phyloP scores from a whole-genome alignment of 2,113 vertebrate species.

The Prunella himalayana region DNA sequence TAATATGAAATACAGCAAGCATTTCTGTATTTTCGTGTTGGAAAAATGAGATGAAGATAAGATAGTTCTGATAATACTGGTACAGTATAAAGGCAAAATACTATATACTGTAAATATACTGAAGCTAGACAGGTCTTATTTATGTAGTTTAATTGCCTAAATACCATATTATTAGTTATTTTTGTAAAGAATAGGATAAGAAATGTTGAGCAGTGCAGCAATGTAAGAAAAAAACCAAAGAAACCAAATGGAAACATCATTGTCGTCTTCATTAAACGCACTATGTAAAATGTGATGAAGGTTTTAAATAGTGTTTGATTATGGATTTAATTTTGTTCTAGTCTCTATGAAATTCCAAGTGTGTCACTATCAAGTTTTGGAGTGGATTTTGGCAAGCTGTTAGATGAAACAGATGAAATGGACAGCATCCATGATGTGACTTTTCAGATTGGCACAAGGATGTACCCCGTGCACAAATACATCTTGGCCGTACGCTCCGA shows the following conservation, averaged over 20 bases:
- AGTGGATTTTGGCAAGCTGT: conserved; percentile 84
- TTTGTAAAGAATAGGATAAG: not conserved
- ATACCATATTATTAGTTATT: not conserved
- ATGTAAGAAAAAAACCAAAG: not conserved
- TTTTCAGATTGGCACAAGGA: conserved; percentile 84
- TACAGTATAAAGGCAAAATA: not conserved
- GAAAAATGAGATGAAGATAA: not conserved
- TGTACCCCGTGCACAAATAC: conserved; percentile 91
- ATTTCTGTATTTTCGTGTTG: not conserved
- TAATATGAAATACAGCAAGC: not conserved
- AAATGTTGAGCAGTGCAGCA: not conserved
- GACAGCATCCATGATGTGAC: conserved; percentile 94
- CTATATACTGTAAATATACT: not conserved
- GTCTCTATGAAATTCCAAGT: conserved; percentile 91
- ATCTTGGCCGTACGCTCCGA: conserved; percentile 86
- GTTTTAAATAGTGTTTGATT: not conserved
- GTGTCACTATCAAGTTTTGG: conserved; percentile 85
- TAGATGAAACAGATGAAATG: conserved; percentile 86
- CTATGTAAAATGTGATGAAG: not conserved
- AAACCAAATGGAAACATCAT: not conserved
- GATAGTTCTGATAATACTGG: not conserved
- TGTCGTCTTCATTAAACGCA: not conserved
- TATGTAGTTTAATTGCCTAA: not conserved
- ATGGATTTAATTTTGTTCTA: conserved; percentile 65
- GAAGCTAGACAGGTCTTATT: not conserved